These are phyloP conservation scores for Solea solea DNA, from an alignment of 2,113 vertebrate species.

Conservation along the genomic window DNA sequence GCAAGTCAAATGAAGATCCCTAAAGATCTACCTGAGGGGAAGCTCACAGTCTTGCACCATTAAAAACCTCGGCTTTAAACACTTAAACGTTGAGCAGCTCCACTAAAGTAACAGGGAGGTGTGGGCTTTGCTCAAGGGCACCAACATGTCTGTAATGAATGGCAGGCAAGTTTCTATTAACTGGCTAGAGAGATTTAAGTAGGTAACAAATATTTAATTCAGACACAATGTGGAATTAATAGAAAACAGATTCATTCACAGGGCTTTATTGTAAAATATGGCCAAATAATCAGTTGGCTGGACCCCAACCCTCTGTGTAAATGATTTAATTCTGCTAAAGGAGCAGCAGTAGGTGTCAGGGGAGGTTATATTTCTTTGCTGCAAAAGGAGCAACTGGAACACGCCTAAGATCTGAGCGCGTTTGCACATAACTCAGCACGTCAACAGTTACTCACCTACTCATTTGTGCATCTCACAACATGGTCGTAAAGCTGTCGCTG, in stretches of 20 bases:
- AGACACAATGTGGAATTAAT: too few relatives aligned
- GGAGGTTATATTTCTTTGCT: neutral
- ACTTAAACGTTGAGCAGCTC: neutral
- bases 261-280: too few relatives aligned
- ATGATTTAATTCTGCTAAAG: constrained; percentile 12
- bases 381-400: constrained; percentile 10
- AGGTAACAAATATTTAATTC: too few relatives aligned
- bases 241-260: too few relatives aligned
- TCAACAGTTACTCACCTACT: constrained; percentile 27
- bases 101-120: neutral
- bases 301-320: neutral
- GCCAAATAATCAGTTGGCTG: neutral
- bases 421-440: constrained; percentile 25
- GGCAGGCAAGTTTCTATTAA: neutral
- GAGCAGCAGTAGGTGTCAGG: constrained; percentile 34
- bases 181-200: neutral
- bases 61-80: neutral
- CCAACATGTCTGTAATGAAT: neutral
- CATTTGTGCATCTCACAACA: constrained; percentile 46
- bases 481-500: constrained; percentile 53
- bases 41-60: too few relatives aligned
- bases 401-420: neutral
- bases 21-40: too few relatives aligned
- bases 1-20: neutral
- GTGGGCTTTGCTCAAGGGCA: neutral